Evolutionary conservation across 2,113 vertebrate genomes (phyloP).

Genomic region (Peromyscus leucopus): DNA sequence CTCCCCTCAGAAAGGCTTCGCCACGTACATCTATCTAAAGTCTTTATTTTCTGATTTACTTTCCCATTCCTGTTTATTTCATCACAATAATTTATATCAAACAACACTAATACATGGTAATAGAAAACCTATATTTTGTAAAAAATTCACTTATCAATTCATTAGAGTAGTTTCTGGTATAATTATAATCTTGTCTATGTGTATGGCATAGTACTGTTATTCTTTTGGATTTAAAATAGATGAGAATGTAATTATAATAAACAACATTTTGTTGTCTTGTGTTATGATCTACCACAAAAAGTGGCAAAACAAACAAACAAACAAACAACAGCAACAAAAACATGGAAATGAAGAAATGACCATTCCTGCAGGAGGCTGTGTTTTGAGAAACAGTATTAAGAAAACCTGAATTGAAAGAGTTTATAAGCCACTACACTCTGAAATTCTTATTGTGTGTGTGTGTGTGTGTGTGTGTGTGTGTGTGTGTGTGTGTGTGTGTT

Average conservation of each 20-base stretch:
- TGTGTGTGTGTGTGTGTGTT: not conserved
- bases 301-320: not conserved
- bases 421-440: not conserved
- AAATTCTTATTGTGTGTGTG: not conserved
- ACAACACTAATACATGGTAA: not conserved
- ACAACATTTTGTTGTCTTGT: not conserved
- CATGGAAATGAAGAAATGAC: not conserved
- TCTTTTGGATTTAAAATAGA: not conserved
- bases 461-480: not conserved
- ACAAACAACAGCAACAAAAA: not conserved
- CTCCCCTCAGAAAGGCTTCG: not conserved
- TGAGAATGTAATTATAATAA: conserved; percentile 27
- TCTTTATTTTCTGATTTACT: not conserved
- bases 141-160: conserved; percentile 10
- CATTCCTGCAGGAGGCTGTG: accelerated
- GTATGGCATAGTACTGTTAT: not conserved
- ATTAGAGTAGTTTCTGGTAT: not conserved
- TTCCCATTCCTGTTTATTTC: not conserved
- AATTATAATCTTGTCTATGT: not conserved
- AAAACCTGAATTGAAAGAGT: too few species aligned
- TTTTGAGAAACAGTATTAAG: not conserved
- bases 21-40: accelerated
- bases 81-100: conserved; percentile 17
- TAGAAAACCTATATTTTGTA: conserved; percentile 1
- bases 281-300: not conserved